Conservation (phyloP, 2,797 vertebrate genomes). For the Hyperoplus immaculatus region DNA sequence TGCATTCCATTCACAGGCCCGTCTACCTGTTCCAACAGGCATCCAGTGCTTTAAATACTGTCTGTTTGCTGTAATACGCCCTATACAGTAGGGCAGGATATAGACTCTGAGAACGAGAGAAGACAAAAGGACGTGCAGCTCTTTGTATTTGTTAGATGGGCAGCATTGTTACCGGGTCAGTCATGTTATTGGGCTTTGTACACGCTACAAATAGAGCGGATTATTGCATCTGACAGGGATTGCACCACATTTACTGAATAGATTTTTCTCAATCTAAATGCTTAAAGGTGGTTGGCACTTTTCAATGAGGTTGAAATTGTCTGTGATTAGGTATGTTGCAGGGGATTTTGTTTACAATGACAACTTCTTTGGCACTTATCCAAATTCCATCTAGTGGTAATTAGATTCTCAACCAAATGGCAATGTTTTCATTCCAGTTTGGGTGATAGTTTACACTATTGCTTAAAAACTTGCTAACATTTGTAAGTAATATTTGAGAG, state of each 20-base stretch:
- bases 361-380: conserved; percentile 12
- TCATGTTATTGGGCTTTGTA: conserved; percentile 41
- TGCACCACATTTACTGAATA: not conserved
- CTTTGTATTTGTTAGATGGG: conserved; percentile 52
- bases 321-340: not conserved
- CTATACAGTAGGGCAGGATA: conserved; percentile 19
- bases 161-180: conserved; percentile 46
- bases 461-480: not conserved
- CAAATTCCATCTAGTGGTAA: not conserved
- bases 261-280: not conserved
- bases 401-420: not conserved
- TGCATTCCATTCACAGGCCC: conserved; percentile 69
- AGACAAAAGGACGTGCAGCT: conserved; percentile 57
- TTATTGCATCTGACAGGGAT: conserved; percentile 21
- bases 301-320: not conserved
- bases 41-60: conserved; percentile 14
- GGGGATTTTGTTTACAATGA: conserved; percentile 4
- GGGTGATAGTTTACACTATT: too few species aligned
- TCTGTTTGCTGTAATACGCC: conserved; percentile 45
- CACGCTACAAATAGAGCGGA: conserved; percentile 3
- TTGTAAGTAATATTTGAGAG: not conserved
- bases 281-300: conserved; percentile 12
- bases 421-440: not conserved
- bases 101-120: conserved; percentile 1
- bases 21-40: conserved; percentile 74